A percentile compares a stretch with the other conserved stretches of the same genome.
These are phyloP conservation scores for Drosophila stalkeri DNA, from an alignment of 2,888 invertebrate species.

Conservation along the genomic window DNA sequence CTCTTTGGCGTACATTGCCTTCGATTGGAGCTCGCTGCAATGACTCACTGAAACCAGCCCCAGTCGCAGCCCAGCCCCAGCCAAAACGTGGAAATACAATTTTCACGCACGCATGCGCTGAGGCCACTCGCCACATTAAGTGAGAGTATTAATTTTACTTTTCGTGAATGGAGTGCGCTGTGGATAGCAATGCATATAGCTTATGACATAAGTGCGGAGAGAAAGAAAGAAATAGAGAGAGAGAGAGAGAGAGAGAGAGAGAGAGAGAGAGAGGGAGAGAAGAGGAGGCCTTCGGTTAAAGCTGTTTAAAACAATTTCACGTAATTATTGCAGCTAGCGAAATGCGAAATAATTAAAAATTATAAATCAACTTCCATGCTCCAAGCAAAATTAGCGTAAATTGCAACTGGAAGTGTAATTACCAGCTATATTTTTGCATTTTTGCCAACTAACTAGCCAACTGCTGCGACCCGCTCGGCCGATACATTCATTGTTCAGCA, in stretches of 20 bases:
- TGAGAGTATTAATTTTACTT: constrained; percentile 77
- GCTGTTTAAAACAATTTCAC: constrained; percentile 47
- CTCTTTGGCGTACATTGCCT: constrained; percentile 33
- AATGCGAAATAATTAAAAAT: constrained; percentile 59
- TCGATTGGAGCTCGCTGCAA: constrained; percentile 22
- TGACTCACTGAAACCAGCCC: constrained; percentile 38
- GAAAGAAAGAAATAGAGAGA: neutral
- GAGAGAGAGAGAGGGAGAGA: neutral
- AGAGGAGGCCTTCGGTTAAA: constrained; percentile 7
- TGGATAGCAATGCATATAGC: constrained; percentile 25
- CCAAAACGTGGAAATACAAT: constrained; percentile 70
- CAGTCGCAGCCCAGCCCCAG: constrained; percentile 2
- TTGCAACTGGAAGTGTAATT: constrained; percentile 62
- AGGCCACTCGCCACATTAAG: constrained; percentile 55
- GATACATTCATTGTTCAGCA: constrained; percentile 52
- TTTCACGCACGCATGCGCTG: constrained; percentile 78
- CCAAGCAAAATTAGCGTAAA: constrained; percentile 54
- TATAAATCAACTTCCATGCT: constrained; percentile 57
- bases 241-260: neutral
- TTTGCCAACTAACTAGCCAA: constrained; percentile 30
- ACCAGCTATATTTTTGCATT: constrained; percentile 46
- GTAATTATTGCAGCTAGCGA: constrained; percentile 45
- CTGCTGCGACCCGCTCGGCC: neutral
- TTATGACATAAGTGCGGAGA: constrained; percentile 59
- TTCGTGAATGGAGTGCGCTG: constrained; percentile 42